Conservation (phyloP, 1,140 invertebrate genomes). For the Pararge aegeria region DNA sequence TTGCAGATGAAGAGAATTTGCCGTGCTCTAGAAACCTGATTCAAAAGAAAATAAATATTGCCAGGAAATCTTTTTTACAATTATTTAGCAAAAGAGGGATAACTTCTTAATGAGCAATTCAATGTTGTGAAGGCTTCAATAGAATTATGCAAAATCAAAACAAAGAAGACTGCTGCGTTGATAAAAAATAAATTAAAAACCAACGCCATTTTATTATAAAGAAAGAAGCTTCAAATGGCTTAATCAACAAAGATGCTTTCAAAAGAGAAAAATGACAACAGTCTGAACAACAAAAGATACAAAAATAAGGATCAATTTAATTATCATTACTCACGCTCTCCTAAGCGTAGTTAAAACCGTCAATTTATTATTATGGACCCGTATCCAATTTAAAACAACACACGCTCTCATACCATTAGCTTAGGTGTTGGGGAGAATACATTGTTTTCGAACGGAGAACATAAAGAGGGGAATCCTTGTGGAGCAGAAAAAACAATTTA, state of each 20-base stretch:
- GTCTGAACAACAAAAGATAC: background rate
- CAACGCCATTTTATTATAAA: too few relatives aligned
- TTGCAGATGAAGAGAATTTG: too few relatives aligned
- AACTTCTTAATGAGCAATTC: too few relatives aligned
- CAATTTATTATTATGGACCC: constrained; percentile 76
- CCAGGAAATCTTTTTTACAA: too few relatives aligned
- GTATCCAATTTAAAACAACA: constrained; percentile 79
- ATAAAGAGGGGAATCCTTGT: constrained; percentile 64
- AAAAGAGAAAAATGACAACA: background rate
- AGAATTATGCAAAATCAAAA: too few relatives aligned
- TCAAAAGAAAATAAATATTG: too few relatives aligned
- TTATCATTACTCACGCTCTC: constrained; percentile 70
- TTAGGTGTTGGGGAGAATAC: constrained; percentile 59
- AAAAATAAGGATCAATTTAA: constrained; percentile 63
- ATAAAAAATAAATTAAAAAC: too few relatives aligned
- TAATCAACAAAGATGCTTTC: background rate
- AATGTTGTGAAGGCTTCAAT: too few relatives aligned
- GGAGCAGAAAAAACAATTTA: constrained; percentile 77
- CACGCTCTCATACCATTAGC: constrained; percentile 46
- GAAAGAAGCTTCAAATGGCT: too few relatives aligned
- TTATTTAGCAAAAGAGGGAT: too few relatives aligned
- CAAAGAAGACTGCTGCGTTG: too few relatives aligned
- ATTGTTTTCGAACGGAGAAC: constrained; percentile 66
- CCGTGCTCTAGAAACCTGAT: too few relatives aligned
- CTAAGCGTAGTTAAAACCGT: constrained; percentile 69